These are phyloP conservation scores for Sebastes trivittatus DNA, from an alignment of 2,797 vertebrate species.

Conservation along the genomic window DNA sequence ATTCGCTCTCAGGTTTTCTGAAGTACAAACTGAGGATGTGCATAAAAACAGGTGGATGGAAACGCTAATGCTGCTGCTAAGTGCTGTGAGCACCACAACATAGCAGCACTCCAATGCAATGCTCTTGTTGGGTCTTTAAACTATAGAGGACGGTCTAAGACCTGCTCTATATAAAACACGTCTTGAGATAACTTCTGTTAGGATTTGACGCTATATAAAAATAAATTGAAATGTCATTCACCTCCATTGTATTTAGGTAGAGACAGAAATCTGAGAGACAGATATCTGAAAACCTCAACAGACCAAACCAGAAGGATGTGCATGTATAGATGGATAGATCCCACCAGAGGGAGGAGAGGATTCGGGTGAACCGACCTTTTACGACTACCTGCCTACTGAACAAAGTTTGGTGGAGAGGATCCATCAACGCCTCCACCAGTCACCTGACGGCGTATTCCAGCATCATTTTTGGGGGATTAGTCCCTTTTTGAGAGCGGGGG, in stretches of 20 bases:
- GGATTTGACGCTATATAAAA: too few species aligned
- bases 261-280: neutral
- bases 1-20: too few species aligned
- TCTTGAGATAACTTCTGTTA: too few species aligned
- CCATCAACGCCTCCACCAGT: neutral
- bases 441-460: constrained; percentile 33
- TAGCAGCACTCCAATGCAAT: too few species aligned
- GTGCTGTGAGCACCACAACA: neutral
- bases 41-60: neutral
- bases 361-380: neutral
- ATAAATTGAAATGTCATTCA: neutral
- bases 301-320: neutral
- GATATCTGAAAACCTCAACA: neutral
- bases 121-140: too few species aligned
- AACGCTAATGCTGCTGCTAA: neutral
- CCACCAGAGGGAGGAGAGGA: neutral
- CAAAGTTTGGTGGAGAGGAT: neutral
- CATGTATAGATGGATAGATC: neutral
- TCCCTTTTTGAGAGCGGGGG: constrained; percentile 11
- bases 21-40: neutral
- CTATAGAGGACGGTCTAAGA: too few species aligned
- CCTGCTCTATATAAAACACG: too few species aligned
- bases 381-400: neutral
- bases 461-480: constrained; percentile 42
- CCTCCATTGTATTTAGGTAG: neutral